Base-by-base conservation (phyloP, 2,888 invertebrate species). In the Cryptosula pallasiana region DNA sequence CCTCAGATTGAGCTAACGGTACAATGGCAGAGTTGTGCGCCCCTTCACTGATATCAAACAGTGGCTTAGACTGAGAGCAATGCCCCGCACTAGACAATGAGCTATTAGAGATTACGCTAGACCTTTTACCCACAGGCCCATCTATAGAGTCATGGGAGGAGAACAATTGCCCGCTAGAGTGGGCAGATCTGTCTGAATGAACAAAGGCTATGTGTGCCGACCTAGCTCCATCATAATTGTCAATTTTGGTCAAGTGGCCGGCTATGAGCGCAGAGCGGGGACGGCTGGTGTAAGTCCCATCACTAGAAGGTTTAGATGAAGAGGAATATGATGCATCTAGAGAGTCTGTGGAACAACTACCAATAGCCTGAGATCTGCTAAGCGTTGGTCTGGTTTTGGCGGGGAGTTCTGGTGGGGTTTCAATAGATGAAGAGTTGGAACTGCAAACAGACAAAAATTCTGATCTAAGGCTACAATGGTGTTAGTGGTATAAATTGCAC, bases 391-490 rank as follows among this genome's bases (percentile, higher is more conserved):
- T 9, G 16, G 20, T 63, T 29, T 54, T 36, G 2, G 29, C 16
- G 16, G 70, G 70, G 3, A 70, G 70, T 27, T 70, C 70, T 29
- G 63, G 63, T 5, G 63, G 63, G 25, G 32, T 63, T 32, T 63
- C 63, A 32, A 34, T 27, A 3, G 63, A 34, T 3, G 63, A 63
- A 27, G 63, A 34, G 20, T 32, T 27, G 5, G 63, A 63, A 5
- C 63, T 63, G n/a, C 20, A 63, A 32, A 57, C 5, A 23, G 25
- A 23, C 5, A 20, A 45, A 20, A 45, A n/a, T n/a, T n/a, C n/a
- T n/a, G n/a, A n/a, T n/a, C n/a, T n/a, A n/a, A n/a, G n/a, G n/a
- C n/a, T n/a, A n/a, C n/a, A n/a, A n/a, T n/a, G n/a, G n/a, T n/a
- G n/a, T n/a, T n/a, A n/a, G n/a, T n/a, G n/a, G n/a, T n/a, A n/a